phyloP scores from a whole-genome alignment of 2,797 vertebrate genomes.

The Paedocypris micromegethes region DNA sequence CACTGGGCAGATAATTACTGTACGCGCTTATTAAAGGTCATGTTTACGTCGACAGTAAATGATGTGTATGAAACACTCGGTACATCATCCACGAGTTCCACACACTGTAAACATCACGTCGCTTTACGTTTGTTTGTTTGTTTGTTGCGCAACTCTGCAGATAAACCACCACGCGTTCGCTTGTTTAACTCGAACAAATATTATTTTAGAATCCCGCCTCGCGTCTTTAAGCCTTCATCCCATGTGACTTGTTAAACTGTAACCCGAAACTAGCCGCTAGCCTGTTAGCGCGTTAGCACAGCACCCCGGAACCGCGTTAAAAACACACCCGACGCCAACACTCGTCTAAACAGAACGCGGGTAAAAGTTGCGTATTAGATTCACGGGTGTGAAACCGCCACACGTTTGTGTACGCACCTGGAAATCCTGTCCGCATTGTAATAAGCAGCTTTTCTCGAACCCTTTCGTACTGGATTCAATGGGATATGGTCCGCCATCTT shows the following conservation, averaged over 20 bases:
- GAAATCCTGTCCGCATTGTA: conserved; percentile 73
- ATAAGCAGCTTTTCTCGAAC: conserved; percentile 72
- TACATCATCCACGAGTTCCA: too few relatives aligned
- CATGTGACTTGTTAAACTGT: conserved; percentile 11
- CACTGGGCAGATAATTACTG: too few relatives aligned
- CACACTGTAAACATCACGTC: too few relatives aligned
- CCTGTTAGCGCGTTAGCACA: conserved; percentile 31
- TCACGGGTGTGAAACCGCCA: background rate
- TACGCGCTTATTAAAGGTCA: too few relatives aligned
- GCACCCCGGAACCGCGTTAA: conserved; percentile 26
- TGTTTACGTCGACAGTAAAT: too few relatives aligned
- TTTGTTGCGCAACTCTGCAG: too few relatives aligned
- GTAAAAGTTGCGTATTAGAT: background rate
- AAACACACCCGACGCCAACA: background rate
- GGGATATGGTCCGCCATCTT: conserved; percentile 91
- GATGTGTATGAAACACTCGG: too few relatives aligned
- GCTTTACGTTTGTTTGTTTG: too few relatives aligned
- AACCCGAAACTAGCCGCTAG: conserved; percentile 27
- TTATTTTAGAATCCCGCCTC: too few relatives aligned
- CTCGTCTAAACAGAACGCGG: background rate
- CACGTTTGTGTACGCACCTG: conserved; percentile 67
- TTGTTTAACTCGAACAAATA: too few relatives aligned
- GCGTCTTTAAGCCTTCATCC: background rate
- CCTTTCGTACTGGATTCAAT: conserved; percentile 76
- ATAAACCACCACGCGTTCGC: too few relatives aligned